phyloP scores from a whole-genome alignment of 2,113 vertebrate species.

The Daphoenositta chrysoptera region DNA sequence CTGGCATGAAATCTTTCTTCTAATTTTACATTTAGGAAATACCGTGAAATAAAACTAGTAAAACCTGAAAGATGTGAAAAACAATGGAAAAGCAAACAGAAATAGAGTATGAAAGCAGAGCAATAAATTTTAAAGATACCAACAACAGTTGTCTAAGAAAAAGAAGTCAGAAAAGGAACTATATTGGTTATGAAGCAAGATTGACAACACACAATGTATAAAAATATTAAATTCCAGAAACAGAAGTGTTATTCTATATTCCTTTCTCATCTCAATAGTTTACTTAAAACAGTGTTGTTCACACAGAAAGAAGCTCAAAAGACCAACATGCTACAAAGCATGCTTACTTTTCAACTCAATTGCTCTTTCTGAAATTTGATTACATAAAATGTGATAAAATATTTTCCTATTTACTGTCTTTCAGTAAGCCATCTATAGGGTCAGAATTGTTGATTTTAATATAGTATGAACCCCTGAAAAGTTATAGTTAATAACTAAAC shows the following conservation, averaged over 20 bases:
- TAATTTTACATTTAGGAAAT: not conserved
- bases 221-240: not conserved
- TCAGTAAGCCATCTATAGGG: not conserved
- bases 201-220: not conserved
- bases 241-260: not conserved
- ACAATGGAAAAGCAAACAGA: not conserved
- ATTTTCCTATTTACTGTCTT: not conserved
- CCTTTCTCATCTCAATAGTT: not conserved
- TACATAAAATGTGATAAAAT: not conserved
- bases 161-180: not conserved
- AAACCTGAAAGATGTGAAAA: not conserved
- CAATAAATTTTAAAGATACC: not conserved
- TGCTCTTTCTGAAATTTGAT: not conserved
- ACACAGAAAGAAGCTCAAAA: not conserved
- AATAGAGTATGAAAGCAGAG: not conserved
- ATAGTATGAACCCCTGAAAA: not conserved
- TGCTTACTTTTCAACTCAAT: not conserved
- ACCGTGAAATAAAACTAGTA: not conserved
- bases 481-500: not conserved
- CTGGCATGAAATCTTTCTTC: not conserved
- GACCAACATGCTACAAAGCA: not conserved
- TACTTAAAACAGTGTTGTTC: not conserved
- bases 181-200: not conserved
- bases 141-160: not conserved
- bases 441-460: not conserved